A percentile compares a stretch with the other conserved stretches of the same genome.
Evolutionary conservation across 2,113 vertebrate genomes (phyloP).

Genomic region (Perca flavescens): DNA sequence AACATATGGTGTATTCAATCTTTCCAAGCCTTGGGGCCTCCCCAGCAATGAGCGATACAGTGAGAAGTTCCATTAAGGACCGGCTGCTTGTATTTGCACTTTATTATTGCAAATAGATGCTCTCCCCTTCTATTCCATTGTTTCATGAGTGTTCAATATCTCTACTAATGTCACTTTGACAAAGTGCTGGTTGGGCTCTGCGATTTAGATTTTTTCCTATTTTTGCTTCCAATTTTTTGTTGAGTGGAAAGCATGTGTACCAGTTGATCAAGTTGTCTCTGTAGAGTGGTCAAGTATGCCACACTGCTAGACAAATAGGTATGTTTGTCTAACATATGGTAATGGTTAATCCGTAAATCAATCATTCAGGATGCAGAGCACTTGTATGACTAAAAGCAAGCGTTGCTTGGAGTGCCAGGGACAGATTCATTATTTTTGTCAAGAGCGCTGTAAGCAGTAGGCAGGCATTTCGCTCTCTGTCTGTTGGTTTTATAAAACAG

Average conservation of each 20-base stretch:
- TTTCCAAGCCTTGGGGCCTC: conserved; percentile 73
- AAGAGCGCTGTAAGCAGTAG: conserved; percentile 17
- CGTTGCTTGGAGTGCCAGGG: conserved; percentile 1
- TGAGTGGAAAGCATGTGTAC: conserved; percentile 8
- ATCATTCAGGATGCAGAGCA: conserved; percentile 24
- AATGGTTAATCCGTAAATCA: conserved; percentile 41
- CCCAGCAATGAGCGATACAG: conserved; percentile 67
- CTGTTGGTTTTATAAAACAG: conserved; percentile 48
- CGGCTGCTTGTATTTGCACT: conserved; percentile 73
- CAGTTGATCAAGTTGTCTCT: conserved; percentile 31
- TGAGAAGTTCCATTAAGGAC: conserved; percentile 73
- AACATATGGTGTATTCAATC: conserved; percentile 81
- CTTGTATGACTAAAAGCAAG: conserved; percentile 31
- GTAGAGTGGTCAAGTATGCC: conserved; percentile 18
- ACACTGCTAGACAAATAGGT: conserved; percentile 24
- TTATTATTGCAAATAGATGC: conserved; percentile 73
- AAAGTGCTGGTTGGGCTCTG: conserved; percentile 16
- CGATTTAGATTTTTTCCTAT: conserved; percentile 33
- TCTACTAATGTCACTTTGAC: conserved; percentile 48
- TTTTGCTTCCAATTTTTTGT: conserved; percentile 22
- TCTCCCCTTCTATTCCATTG: conserved; percentile 54
- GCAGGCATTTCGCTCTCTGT: conserved; percentile 21
- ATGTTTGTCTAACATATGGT: conserved; percentile 18
- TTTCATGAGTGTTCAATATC: conserved; percentile 50
- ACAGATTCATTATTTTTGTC: conserved; percentile 41